Base-by-base conservation (phyloP, 2,113 vertebrate species). In the Pollachius pollachius region DNA sequence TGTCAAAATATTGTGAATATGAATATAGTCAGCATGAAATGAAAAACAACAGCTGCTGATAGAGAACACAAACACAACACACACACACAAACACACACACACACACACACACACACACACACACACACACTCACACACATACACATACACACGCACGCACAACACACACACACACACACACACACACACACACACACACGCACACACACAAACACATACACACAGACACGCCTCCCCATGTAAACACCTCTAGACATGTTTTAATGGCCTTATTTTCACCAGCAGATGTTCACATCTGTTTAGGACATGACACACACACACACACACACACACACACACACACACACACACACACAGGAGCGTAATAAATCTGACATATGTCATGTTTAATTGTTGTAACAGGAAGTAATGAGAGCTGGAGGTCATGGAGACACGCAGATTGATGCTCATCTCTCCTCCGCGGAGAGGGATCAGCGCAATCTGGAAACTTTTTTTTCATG, bases 221-320 rank as follows among this genome's bases (percentile, higher is more conserved):
- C n/a, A n/a, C n/a, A n/a, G n/a, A n/a, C n/a, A n/a, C n/a, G n/a
- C n/a, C n/a, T 81, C 74, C 69, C 63, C 70, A 64, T 72, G 68
- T 82, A 84, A 86, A 87, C 79, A 84, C 83, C 82, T 71, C 83
- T 71, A 74, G 83, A 87, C 77, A 61, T 54, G 54, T 78, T 87
- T 85, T 89, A 89, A 90, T 88, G 84, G 80, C 77, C 80, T 82
- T 77, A 69, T 78, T 78, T 59, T 67, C 75, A 71, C 54, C 23
- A 74, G 68, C 81, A 87, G 81, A 87, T 85, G 87, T 72, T 81
- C 79, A 73, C 79, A 85, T 87, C 86, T 89, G 86, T 56, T 88
- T 80, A n/a, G 66, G 71, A 59, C 67, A 60, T 72, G 70, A 85
- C 57, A 81, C 80, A 75, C 52, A 61, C 56, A 41, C 69, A 68